These are phyloP conservation scores for Microcebus jonahi DNA, from an alignment of 2,113 vertebrate genomes.

Conservation along the genomic window DNA sequence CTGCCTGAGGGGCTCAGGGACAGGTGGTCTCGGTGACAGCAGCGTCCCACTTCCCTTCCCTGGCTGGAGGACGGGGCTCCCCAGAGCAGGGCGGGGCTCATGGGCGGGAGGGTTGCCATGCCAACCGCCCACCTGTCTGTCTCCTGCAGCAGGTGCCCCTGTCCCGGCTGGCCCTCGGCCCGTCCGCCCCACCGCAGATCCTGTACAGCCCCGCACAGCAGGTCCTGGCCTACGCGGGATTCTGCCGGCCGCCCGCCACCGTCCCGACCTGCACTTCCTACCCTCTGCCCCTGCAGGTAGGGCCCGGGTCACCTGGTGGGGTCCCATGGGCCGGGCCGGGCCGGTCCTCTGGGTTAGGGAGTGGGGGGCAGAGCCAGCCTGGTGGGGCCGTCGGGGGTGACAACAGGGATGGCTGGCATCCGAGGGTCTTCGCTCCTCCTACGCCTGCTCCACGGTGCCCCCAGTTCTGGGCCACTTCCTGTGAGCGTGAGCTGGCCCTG, in stretches of 20 bases:
- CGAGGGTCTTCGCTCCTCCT: too few species aligned
- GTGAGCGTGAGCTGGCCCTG: accelerated
- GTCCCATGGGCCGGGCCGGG: background rate
- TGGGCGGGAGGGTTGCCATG: too few species aligned
- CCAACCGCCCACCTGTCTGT: background rate
- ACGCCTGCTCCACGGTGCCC: too few species aligned
- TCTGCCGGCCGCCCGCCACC: conserved; percentile 86
- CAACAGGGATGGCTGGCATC: background rate
- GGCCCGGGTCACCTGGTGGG: background rate
- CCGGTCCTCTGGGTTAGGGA: background rate
- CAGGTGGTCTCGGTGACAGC: too few species aligned
- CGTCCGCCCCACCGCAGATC: conserved; percentile 89
- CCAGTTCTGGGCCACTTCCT: background rate
- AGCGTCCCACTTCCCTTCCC: too few species aligned
- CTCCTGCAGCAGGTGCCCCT: conserved; percentile 84
- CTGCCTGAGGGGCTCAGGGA: too few species aligned
- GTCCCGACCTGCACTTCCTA: conserved; percentile 92
- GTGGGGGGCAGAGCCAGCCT: too few species aligned
- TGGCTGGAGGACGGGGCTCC: too few species aligned
- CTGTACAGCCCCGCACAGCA: conserved; percentile 95
- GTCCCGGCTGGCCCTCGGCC: conserved; percentile 85
- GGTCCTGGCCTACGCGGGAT: conserved; percentile 90
- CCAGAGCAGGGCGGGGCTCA: too few species aligned
- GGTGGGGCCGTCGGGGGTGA: background rate
- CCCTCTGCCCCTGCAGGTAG: conserved; percentile 92